Conservation (phyloP, 1,140 invertebrate genomes). For the Drosophila navojoa region DNA sequence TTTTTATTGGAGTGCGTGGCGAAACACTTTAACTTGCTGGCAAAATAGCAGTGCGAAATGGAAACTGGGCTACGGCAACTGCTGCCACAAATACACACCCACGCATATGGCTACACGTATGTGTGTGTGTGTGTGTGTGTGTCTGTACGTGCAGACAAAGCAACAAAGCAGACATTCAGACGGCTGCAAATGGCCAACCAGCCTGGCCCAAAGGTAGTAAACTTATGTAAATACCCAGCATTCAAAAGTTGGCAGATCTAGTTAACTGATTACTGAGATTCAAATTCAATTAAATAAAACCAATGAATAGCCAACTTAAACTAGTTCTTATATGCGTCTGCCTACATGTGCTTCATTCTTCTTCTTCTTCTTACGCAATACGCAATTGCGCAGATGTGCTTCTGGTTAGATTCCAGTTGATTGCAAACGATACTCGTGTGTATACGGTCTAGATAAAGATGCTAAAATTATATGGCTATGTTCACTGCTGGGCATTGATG, state of each 20-base stretch:
- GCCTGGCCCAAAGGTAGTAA: constrained; percentile 18
- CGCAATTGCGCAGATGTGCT: no score
- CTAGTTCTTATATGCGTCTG: neutral
- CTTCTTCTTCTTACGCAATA: no score
- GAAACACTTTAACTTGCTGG: constrained; percentile 75
- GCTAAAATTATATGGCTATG: no score
- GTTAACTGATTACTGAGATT: constrained; percentile 32
- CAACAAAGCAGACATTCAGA: constrained; percentile 17
- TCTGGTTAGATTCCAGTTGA: no score
- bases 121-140: neutral
- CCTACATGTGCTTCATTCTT: neutral
- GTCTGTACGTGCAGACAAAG: constrained; percentile 16
- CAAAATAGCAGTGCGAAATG: constrained; percentile 56
- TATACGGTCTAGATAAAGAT: no score
- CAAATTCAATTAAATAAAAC: constrained; percentile 38
- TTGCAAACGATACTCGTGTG: no score
- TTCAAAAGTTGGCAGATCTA: constrained; percentile 21
- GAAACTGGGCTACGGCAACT: constrained; percentile 30
- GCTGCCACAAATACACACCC: constrained; percentile 43
- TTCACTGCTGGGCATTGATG: no score
- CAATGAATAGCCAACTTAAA: neutral
- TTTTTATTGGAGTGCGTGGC: constrained; percentile 80
- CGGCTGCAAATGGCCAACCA: constrained; percentile 31
- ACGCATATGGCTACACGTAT: constrained; percentile 3
- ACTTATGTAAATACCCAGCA: constrained; percentile 13